Conservation (phyloP, 1,140 invertebrate genomes). For the Sinonovacula constricta region DNA sequence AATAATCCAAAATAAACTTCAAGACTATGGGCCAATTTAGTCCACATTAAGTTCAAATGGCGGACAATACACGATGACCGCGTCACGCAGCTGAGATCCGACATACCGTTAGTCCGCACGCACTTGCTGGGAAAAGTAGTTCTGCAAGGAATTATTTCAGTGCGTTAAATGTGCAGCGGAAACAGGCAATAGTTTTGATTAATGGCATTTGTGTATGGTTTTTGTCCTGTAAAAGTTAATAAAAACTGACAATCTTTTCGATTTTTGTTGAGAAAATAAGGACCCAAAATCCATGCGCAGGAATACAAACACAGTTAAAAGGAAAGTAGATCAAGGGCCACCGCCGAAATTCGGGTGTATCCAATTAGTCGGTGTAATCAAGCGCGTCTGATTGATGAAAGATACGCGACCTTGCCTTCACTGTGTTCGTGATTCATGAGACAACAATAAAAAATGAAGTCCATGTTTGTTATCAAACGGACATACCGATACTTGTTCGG, state of each 20-base stretch:
- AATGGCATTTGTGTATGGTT: neutral
- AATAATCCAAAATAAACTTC: constrained; percentile 58
- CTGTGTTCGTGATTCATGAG: neutral
- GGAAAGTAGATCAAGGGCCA: constrained; percentile 52
- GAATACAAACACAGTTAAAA: constrained; percentile 38
- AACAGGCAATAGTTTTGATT: neutral
- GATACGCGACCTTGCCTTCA: neutral
- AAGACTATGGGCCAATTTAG: constrained; percentile 29
- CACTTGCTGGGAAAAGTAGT: constrained; percentile 44
- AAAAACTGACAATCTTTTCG: neutral
- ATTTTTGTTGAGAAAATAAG: neutral
- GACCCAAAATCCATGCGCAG: constrained; percentile 19
- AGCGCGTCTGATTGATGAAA: constrained; percentile 1
- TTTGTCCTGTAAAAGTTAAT: neutral
- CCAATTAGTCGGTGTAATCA: constrained; percentile 32
- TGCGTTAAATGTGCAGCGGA: neutral
- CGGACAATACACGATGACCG: constrained; percentile 76
- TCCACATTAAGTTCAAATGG: constrained; percentile 70
- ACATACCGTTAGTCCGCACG: constrained; percentile 67
- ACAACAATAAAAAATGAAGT: too few species aligned
- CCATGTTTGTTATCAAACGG: too few species aligned
- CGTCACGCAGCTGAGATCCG: constrained; percentile 65
- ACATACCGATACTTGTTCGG: too few species aligned
- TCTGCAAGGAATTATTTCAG: neutral
- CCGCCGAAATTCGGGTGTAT: constrained; percentile 47